These are phyloP conservation scores for Argentina silus DNA, from an alignment of 2,797 vertebrate genomes.

Conservation along the genomic window DNA sequence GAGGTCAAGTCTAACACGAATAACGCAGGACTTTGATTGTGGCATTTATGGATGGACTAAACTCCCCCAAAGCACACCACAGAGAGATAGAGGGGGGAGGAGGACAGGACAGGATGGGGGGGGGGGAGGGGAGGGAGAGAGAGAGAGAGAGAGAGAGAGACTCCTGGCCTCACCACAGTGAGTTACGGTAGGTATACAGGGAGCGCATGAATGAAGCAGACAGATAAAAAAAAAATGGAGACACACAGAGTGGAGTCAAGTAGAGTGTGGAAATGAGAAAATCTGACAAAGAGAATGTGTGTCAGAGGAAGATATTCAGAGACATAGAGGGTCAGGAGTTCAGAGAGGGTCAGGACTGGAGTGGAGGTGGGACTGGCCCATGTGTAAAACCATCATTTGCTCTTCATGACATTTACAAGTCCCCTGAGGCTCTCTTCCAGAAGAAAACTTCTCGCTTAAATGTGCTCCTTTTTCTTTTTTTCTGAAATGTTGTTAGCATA, in stretches of 20 bases:
- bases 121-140: slow-evolving; percentile 10
- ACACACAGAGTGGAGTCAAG: background rate
- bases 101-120: background rate
- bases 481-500: background rate
- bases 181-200: background rate
- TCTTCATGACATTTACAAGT: background rate
- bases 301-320: slow-evolving; percentile 2
- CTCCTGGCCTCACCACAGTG: no score
- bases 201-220: background rate
- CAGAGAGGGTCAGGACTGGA: no score
- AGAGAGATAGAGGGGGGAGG: slow-evolving; percentile 13
- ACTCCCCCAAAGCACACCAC: slow-evolving; percentile 68
- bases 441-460: background rate
- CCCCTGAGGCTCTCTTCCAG: background rate
- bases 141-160: background rate
- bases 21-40: slow-evolving; percentile 93
- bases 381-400: background rate
- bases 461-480: background rate
- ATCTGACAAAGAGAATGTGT: background rate
- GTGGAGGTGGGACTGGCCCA: background rate
- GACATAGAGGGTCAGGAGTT: background rate
- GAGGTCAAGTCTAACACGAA: slow-evolving; percentile 92
- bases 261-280: background rate
- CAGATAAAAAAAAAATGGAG: background rate
- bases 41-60: slow-evolving; percentile 91